Conservation (phyloP, 2,797 vertebrate genomes). For the Avahi laniger region DNA sequence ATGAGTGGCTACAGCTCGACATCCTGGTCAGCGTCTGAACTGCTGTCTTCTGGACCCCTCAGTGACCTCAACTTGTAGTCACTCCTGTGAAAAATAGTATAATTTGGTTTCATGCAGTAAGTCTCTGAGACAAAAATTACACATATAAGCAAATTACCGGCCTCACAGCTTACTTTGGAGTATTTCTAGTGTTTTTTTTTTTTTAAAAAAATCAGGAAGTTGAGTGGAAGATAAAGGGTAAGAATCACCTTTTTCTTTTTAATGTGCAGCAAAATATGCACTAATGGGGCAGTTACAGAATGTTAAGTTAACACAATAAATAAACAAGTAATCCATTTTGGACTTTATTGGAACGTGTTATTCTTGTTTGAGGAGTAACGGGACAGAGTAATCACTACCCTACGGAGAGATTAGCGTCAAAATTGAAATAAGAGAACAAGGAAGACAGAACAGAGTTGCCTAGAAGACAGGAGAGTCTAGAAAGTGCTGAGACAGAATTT, state of each 20-base stretch:
- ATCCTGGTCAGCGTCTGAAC: neutral
- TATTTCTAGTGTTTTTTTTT: neutral
- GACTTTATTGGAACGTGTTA: neutral
- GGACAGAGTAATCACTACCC: slow-evolving; percentile 52
- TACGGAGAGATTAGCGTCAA: slow-evolving; percentile 28
- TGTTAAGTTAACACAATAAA: slow-evolving; percentile 50
- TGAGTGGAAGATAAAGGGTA: slow-evolving; percentile 5
- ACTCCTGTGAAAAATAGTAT: neutral
- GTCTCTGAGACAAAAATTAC: neutral
- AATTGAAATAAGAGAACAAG: neutral
- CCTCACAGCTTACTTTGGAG: neutral
- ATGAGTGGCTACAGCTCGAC: neutral
- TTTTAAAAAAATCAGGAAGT: neutral
- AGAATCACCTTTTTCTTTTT: slow-evolving; percentile 33
- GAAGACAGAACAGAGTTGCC: neutral
- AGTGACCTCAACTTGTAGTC: neutral
- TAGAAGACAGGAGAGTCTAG: neutral
- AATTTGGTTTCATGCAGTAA: neutral
- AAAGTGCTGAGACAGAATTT: neutral
- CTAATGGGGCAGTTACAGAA: slow-evolving; percentile 4
- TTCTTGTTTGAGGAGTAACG: slow-evolving; percentile 46
- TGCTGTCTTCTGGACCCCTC: neutral
- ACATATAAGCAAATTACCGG: neutral
- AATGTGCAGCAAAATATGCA: neutral
- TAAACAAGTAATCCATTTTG: slow-evolving; percentile 58